Base-by-base conservation (phyloP, 2,888 invertebrate genomes). In the Subacronicta megacephala region DNA sequence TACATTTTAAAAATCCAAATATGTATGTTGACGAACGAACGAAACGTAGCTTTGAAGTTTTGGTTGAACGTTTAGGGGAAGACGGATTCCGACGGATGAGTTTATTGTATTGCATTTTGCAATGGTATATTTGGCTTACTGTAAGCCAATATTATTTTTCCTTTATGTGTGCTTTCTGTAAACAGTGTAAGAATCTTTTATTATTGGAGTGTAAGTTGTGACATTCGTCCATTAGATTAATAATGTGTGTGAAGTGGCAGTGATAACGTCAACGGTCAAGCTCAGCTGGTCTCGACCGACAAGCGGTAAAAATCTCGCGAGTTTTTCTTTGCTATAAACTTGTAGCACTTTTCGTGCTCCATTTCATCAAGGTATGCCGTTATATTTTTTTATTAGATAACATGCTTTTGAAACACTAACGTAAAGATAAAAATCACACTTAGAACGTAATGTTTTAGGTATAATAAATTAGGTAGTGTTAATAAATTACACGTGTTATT, bases 271-370 rank as follows among this genome's bases (percentile, higher is more conserved):
- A 83, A 84, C 82, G 82, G 90, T 93, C 92, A 90, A 92, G 92
- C 91, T 92, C 94, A 93, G 93, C 93, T 94, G 93, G 89, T 87
- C 84, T 68, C 72, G 82, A 84, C 73, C 69, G 83, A 85, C 85
- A 90, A 93, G 92, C 92, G 93, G 93, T 93, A 93, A 92, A 88
- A 92, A 88, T 90, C 86, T 90, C 83, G 82, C 87, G 82, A 87
- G 88, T 90, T 90, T 90, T 92, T 90, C 84, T 84, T 77, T 87
- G 81, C 81, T 78, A 84, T 84, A 85, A 84, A 84, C 86, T 84
- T 85, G 83, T 82, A 88, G 86, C 88, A 89, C 83, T 85, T 87
- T 90, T 87, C 88, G 89, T 93, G 92, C 91, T 90, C 91, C 88
- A 90, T 86, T 90, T 91, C 84, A 77, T 82, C 83, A 87, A 93